These are phyloP conservation scores for Drosophila koepferae DNA, from an alignment of 2,888 invertebrate species.

Conservation along the genomic window DNA sequence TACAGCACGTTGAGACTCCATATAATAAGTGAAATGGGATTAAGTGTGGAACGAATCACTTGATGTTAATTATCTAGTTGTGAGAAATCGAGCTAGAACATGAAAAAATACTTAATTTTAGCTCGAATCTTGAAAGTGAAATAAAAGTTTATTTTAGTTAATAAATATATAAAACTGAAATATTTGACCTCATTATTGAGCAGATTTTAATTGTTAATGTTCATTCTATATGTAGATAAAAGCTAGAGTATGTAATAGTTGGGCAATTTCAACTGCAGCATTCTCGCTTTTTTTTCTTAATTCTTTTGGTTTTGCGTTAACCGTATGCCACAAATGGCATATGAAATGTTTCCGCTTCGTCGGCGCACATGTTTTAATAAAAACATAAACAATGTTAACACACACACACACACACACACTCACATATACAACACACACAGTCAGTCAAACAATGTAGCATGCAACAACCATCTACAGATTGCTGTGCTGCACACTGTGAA, in stretches of 20 bases:
- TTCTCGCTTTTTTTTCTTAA: slow-evolving; percentile 29
- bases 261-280: background rate
- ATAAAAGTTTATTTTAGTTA: too few relatives aligned
- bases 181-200: too few relatives aligned
- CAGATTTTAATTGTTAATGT: too few relatives aligned
- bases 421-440: slow-evolving; percentile 13
- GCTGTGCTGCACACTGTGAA: slow-evolving; percentile 33
- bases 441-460: slow-evolving; percentile 15
- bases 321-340: slow-evolving; percentile 72
- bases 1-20: too few relatives aligned
- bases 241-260: background rate
- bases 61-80: too few relatives aligned
- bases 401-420: slow-evolving; percentile 34
- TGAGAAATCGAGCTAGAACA: too few relatives aligned
- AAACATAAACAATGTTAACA: slow-evolving; percentile 80
- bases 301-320: slow-evolving; percentile 33
- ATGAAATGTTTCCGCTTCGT: slow-evolving; percentile 78
- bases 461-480: slow-evolving; percentile 33
- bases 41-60: too few relatives aligned
- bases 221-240: background rate
- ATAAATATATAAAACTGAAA: too few relatives aligned
- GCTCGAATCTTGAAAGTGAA: too few relatives aligned
- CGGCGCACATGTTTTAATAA: slow-evolving; percentile 77
- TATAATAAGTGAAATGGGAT: too few relatives aligned
- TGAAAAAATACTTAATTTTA: too few relatives aligned